Percentiles rank a stretch among this genome's conserved stretches.
Evolutionary conservation across 1,140 invertebrate species (phyloP).

Genomic region (Triops cancriformis): DNA sequence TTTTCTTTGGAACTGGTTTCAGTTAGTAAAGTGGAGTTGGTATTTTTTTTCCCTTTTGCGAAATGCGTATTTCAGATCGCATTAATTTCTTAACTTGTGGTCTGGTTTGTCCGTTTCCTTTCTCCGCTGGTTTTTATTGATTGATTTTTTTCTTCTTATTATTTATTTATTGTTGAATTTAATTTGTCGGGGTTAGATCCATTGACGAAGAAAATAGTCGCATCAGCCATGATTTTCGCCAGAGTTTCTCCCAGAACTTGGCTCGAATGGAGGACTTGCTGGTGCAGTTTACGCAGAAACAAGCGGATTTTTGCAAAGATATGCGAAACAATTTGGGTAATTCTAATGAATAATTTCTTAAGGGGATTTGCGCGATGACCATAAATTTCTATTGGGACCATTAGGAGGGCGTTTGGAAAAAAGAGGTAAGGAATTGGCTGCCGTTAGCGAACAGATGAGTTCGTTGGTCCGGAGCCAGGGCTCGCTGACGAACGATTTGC

Average conservation of each 20-base stretch:
- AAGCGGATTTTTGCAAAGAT: constrained; percentile 27
- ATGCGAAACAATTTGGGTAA: constrained; percentile 23
- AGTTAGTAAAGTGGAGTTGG: no score
- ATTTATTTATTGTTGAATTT: neutral
- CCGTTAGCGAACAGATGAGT: constrained; percentile 25
- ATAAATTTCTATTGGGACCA: constrained; percentile 12
- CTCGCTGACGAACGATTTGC: constrained; percentile 13
- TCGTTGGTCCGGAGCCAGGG: constrained; percentile 24
- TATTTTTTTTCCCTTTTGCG: no score
- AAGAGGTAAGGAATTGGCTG: constrained; percentile 23
- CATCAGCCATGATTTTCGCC: constrained; percentile 29
- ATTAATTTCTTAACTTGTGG: no score
- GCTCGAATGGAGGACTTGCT: constrained; percentile 28
- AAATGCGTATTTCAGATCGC: no score
- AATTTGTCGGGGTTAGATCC: constrained; percentile 26
- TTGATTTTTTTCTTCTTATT: neutral
- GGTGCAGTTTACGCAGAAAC: constrained; percentile 21
- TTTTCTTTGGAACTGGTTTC: no score
- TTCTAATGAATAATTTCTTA: neutral
- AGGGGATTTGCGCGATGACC: neutral
- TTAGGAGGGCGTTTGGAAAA: constrained; percentile 26
- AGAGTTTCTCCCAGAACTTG: constrained; percentile 29
- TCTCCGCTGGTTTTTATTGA: constrained; percentile 1
- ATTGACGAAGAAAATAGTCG: constrained; percentile 28
- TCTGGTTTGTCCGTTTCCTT: constrained; percentile 5